Evolutionary conservation across 2,797 vertebrate genomes (phyloP).

Genomic region (Microtus californicus): DNA sequence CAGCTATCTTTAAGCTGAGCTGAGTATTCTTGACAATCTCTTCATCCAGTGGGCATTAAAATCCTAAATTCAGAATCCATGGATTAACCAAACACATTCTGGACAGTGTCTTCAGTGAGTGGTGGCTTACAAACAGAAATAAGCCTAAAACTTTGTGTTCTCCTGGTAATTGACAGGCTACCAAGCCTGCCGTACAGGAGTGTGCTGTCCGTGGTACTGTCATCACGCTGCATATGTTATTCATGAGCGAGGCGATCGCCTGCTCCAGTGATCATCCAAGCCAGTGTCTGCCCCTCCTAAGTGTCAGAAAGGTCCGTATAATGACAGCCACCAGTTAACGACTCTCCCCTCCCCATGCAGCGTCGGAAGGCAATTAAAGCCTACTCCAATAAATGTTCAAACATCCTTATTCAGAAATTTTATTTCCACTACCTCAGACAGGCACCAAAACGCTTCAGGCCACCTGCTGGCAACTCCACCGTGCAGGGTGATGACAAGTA

Average conservation of each 20-base stretch:
- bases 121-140: constrained; percentile 76
- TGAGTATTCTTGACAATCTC: not conserved
- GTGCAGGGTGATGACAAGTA: constrained; percentile 65
- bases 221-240: constrained; percentile 85
- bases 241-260: constrained; percentile 82
- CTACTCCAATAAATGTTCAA: constrained; percentile 79
- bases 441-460: constrained; percentile 81
- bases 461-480: constrained; percentile 84
- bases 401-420: constrained; percentile 85
- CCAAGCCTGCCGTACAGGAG: constrained; percentile 78
- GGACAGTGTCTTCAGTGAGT: not conserved
- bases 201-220: constrained; percentile 79
- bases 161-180: constrained; percentile 86
- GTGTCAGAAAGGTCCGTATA: constrained; percentile 81
- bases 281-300: constrained; percentile 81
- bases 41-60: not conserved
- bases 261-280: constrained; percentile 76
- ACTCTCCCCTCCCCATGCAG: constrained; percentile 71
- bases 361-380: constrained; percentile 85
- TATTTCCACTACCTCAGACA: constrained; percentile 81
- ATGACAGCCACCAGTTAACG: constrained; percentile 84
- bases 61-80: constrained; percentile 43
- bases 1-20: constrained; percentile 4
- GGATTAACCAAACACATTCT: constrained; percentile 44
- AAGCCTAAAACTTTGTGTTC: constrained; percentile 83